These are phyloP conservation scores for Mareca penelope DNA, from an alignment of 2,797 vertebrate species.

Conservation along the genomic window DNA sequence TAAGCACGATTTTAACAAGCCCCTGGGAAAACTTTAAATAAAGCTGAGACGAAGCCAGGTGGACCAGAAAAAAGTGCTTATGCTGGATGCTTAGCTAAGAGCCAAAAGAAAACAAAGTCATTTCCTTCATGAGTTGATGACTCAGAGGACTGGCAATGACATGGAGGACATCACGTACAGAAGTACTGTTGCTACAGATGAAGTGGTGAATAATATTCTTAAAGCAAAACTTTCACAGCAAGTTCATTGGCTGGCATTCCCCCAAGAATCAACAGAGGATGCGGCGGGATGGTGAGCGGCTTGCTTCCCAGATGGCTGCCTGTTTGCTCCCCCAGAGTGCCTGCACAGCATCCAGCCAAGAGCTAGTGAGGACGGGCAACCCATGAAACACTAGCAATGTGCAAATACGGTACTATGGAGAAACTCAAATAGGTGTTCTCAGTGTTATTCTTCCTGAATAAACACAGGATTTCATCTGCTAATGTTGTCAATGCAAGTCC, in stretches of 20 bases:
- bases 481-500: neutral
- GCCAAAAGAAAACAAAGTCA: neutral
- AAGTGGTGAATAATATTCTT: conserved; percentile 32
- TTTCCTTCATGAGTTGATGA: conserved; percentile 41
- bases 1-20: conserved; percentile 5
- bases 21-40: conserved; percentile 19
- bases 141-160: conserved; percentile 45
- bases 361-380: neutral
- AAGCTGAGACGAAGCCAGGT: conserved; percentile 45
- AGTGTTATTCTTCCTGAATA: neutral
- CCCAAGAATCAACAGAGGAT: neutral
- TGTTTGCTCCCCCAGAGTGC: neutral
- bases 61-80: conserved; percentile 47
- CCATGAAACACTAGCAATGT: neutral
- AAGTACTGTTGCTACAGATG: neutral
- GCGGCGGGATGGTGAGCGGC: neutral
- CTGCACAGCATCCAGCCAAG: neutral
- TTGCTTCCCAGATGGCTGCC: neutral
- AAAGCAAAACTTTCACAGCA: conserved; percentile 27
- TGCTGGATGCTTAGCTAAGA: neutral
- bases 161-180: conserved; percentile 48
- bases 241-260: neutral
- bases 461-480: fast-evolving
- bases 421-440: neutral
- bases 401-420: neutral